phyloP scores from a whole-genome alignment of 2,113 vertebrate species.

The Oplegnathus fasciatus region DNA sequence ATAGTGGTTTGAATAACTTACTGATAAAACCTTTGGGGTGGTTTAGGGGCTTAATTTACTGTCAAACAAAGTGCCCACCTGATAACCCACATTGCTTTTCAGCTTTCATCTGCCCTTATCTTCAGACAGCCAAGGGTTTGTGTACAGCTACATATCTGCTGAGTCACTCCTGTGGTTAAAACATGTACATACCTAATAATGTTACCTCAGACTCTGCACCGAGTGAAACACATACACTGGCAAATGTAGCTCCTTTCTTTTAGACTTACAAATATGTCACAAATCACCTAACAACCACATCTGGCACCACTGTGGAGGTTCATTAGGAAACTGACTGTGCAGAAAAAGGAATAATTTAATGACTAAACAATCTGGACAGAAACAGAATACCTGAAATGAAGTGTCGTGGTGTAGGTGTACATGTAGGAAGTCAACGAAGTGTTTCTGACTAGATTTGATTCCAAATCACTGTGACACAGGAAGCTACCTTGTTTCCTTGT shows the following conservation, averaged over 20 bases:
- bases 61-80: too few relatives aligned
- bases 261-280: not conserved
- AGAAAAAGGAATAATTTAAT: conserved; percentile 8
- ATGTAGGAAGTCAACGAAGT: not conserved
- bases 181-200: too few relatives aligned
- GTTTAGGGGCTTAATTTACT: too few relatives aligned
- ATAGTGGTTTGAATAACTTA: too few relatives aligned
- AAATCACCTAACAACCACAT: not conserved
- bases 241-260: not conserved
- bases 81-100: too few relatives aligned
- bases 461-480: not conserved
- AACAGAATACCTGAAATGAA: not conserved
- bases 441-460: not conserved
- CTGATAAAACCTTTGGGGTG: too few relatives aligned
- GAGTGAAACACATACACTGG: too few relatives aligned
- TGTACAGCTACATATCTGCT: too few relatives aligned
- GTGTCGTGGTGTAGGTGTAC: not conserved
- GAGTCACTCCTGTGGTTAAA: too few relatives aligned
- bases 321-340: conserved; percentile 12
- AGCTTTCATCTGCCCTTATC: too few relatives aligned
- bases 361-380: not conserved
- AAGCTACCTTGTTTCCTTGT: not conserved
- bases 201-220: not conserved
- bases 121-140: too few relatives aligned
- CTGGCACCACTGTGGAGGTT: not conserved